Evolutionary conservation across 2,113 vertebrate genomes (phyloP), one percentile per base, ranked within the genome.

Genomic region (Tupaia tana): DNA sequence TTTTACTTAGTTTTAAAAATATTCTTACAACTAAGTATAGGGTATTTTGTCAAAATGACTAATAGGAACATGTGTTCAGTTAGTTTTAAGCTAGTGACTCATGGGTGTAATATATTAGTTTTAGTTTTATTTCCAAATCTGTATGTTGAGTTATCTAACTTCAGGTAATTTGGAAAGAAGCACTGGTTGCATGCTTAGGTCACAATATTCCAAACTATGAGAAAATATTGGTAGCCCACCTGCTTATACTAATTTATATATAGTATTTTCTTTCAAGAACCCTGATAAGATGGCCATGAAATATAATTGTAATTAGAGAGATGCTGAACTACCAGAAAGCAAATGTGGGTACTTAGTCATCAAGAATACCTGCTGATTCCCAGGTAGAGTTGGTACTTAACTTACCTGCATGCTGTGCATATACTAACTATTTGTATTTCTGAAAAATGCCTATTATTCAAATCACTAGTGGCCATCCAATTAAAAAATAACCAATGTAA

Each of bases 221-320:
- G 93, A 97, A 96, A 97, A 70, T 82, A 63, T 93, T 95, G 79
- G 91, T 80, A 93, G 64, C 85, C 87, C 43, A 93, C 87, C 97
- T 98, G 78, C 81, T 98, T 97, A 95, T 20, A 90, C 90, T 96
- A 96, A 97, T 98, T 98, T 97, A 97, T 96, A 95, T 27, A 90
- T 20, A 96, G 90, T 87, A 87, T 66, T 90, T 14, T 91, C 61
- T 96, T 97, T 93, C 83, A 97, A 97, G 96, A 97, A 95, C 91
- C 88, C 93, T 97, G 96, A 98, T 91, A 97, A 98, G 97, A 97
- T 95, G 91, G 97, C 97, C 95, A 97, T 97, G 96, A 98, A 98
- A 98, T 98, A 98, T 98, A 98, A 97, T 98, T 98, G 97, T 98
- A 98, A 98, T 98, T 98, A 98, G 95, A 97, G 95, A 98, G 98